Evolutionary conservation across 2,113 vertebrate genomes (phyloP).

Genomic region (Pluvianellus socialis): DNA sequence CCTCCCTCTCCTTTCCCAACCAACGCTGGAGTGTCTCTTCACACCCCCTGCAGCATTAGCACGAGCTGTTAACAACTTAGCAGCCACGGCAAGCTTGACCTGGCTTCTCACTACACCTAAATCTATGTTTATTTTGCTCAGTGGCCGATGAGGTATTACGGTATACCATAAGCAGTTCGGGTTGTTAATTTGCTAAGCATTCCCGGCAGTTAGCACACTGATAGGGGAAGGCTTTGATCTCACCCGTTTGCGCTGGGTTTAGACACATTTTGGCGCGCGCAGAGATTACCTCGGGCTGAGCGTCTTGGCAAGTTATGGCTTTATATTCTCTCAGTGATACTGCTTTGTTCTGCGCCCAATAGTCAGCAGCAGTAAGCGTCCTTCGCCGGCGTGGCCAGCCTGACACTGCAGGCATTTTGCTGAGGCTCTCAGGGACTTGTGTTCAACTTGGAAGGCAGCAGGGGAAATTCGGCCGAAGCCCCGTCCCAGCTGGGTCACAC

Average conservation of each 20-base stretch:
- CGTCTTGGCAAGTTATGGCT: background rate
- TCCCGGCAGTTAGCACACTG: background rate
- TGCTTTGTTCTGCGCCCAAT: background rate
- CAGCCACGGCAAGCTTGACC: background rate
- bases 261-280: background rate
- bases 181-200: background rate
- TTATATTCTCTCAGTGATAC: background rate
- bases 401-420: background rate
- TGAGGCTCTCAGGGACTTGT: too few relatives aligned
- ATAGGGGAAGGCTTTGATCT: slow-evolving; percentile 32
- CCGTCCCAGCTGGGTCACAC: background rate
- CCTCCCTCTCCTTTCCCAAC: background rate
- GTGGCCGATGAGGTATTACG: background rate
- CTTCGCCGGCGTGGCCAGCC: background rate
- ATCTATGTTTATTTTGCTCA: background rate
- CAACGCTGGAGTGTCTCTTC: background rate
- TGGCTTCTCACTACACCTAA: background rate
- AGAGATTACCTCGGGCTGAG: background rate
- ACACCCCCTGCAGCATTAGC: background rate
- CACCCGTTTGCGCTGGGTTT: background rate
- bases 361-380: too few relatives aligned
- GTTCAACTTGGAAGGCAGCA: background rate
- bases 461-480: too few relatives aligned
- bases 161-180: background rate
- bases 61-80: background rate